Evolutionary conservation across 1,140 invertebrate species (phyloP).

Genomic region (Popillia japonica): DNA sequence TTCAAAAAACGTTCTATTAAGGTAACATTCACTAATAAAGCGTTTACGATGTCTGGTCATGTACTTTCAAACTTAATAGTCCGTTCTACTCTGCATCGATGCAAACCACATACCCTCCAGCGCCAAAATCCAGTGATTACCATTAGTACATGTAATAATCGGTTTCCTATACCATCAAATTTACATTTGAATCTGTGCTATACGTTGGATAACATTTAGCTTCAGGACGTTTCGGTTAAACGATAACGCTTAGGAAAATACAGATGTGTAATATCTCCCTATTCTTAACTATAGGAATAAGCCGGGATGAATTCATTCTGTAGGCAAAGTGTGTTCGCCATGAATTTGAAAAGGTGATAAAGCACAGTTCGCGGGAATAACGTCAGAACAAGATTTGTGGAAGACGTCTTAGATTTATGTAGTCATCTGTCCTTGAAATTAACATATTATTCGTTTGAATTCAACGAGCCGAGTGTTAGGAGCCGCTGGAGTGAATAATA

Average conservation of each 20-base stretch:
- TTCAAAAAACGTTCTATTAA: not conserved
- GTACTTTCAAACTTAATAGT: not conserved
- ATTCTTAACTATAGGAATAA: not conserved
- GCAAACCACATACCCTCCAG: not conserved
- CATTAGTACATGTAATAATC: slow-evolving; percentile 18
- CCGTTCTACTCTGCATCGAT: not conserved
- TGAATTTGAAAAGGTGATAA: not conserved
- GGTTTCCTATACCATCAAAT: slow-evolving; percentile 17
- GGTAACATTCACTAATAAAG: not conserved
- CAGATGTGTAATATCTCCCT: not conserved
- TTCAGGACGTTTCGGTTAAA: not conserved
- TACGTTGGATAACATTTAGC: slow-evolving; percentile 16
- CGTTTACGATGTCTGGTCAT: not conserved
- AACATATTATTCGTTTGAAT: too few relatives aligned
- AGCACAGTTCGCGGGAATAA: not conserved
- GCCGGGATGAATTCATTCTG: not conserved
- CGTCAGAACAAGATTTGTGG: too few relatives aligned
- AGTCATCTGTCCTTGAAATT: too few relatives aligned
- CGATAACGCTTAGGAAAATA: not conserved
- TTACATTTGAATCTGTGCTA: not conserved
- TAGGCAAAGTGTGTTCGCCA: not conserved
- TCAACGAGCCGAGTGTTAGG: too few relatives aligned
- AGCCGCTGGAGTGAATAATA: too few relatives aligned
- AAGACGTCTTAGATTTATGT: too few relatives aligned
- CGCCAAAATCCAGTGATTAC: slow-evolving; percentile 12